Evolutionary conservation across 2,888 invertebrate genomes (phyloP).

Genomic region (Aphidius colemani): DNA sequence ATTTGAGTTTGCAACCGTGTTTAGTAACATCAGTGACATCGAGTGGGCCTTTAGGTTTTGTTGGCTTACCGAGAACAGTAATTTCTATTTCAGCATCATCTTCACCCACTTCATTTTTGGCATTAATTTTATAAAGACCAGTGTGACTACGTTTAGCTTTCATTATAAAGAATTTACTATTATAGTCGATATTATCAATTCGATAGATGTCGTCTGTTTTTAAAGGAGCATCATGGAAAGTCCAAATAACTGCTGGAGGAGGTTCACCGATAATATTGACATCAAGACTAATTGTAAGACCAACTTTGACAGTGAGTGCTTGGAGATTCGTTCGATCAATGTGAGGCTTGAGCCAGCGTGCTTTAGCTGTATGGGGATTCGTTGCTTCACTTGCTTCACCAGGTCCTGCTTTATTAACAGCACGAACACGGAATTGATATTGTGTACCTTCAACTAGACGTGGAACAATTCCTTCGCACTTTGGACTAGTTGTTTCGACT

Average conservation of each 20-base stretch:
- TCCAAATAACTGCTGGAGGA: constrained; percentile 90
- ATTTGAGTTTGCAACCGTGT: constrained; percentile 87
- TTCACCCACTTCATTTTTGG: constrained; percentile 91
- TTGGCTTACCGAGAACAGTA: constrained; percentile 80
- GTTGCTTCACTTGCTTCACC: constrained; percentile 92
- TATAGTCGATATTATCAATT: constrained; percentile 85
- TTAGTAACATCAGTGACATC: constrained; percentile 88
- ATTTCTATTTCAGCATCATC: constrained; percentile 91
- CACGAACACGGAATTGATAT: constrained; percentile 93
- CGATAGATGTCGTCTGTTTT: constrained; percentile 68
- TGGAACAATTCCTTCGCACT: constrained; percentile 85
- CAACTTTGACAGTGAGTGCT: constrained; percentile 83
- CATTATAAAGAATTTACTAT: constrained; percentile 86
- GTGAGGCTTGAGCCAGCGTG: constrained; percentile 87
- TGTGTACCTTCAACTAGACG: constrained; percentile 92
- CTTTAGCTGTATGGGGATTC: constrained; percentile 87
- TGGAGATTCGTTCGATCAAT: constrained; percentile 91
- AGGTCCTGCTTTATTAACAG: constrained; percentile 92
- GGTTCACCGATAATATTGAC: constrained; percentile 93
- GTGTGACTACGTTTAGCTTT: constrained; percentile 80
- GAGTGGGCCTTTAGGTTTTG: constrained; percentile 83
- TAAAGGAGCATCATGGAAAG: constrained; percentile 73
- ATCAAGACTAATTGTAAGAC: constrained; percentile 84
- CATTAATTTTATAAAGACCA: constrained; percentile 87
- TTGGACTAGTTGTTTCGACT: constrained; percentile 80